Evolutionary conservation across 2,113 vertebrate genomes (phyloP), one percentile per base, ranked within the genome.

Genomic region (Morphnarchus princeps): DNA sequence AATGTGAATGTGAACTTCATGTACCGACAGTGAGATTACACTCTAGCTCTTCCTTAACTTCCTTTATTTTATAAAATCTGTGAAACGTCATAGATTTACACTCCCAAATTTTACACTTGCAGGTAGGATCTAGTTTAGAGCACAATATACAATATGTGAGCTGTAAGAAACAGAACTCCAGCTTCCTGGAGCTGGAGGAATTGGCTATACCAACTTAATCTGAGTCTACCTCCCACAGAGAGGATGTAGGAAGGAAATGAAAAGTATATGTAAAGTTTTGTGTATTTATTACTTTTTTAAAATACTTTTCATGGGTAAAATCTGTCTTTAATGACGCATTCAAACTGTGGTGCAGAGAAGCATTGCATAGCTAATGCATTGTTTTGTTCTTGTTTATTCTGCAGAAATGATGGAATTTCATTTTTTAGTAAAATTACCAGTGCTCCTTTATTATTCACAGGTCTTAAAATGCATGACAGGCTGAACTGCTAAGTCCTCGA

Each of bases 341-440:
- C 94, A 76, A 40, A 90, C 95, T 91, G 96, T 31, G 72, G 82
- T 97, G 97, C 97, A 93, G 93, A 92, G 97, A 97, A 95, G 79
- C 74, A 97, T 31, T 97, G 97, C 98, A 97, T 97, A 97, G 96
- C 96, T 98, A 98, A 98, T 98, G 97, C 98, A 98, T 97, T 98
- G 96, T 83, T 96, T 97, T 98, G 95, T 91, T 98, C 98, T 97
- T 98, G 98, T 98, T 98, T 98, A 98, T 98, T 98, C 98, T 97
- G 98, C 98, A 98, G 97, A 98, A 98, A 98, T 94, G 87, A 90
- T 32, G 90, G 96, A 72, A 98, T 98, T 97, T 88, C 97, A 98
- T 98, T 97, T 98, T 98, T 98, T 97, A 96, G 96, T 91, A 84
- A 93, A 98, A 97, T 98, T 96, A 97, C 97, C 89, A 74, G 90